Evolutionary conservation across 2,888 invertebrate species (phyloP), one percentile per base, ranked within the genome.

Genomic region (Caenorhabditis uteleia): DNA sequence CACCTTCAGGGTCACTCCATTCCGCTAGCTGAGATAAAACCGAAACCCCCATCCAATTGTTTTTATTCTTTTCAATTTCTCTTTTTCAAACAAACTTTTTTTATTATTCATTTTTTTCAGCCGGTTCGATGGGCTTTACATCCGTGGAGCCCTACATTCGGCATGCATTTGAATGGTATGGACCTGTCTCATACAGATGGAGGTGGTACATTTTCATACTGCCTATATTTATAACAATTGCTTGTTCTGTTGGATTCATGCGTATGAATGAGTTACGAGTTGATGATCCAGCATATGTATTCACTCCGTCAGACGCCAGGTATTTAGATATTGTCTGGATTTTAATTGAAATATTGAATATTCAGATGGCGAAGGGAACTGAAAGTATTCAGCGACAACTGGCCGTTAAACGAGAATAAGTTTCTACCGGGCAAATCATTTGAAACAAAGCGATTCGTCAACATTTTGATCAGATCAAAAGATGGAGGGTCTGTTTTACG

Each of bases 361-460:
- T 75, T 53, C 54, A 80, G 81, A 50, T 81, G 81, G 81, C 66
- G 78, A 42, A 65, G 55, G 36, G 81, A 81, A 55, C 54, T 82
- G 43, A 65, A 71, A 58, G 61, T 68, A n/a, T 82, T 81, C 62
- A 68, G 75, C 27, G 70, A 69, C n/a, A 74, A 75, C 29, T 81
- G 81, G 81, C 81, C 81, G 16, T 54, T 81, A 23, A 68, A 77
- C 29, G 81, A 81, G 53, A 82, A 80, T 51, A 78, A 78, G 57
- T 81, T 81, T 61, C 58, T 82, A 26, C 79, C 81, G 5, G 81
- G 81, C 16, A 81, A 82, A 59, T 82, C 81, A 0, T 81, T 81
- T 54, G 80, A 82, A 56, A 77, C 71, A 33, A 82, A 79, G 47
- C 67, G 81, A 33, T 81, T 82, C 50, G 66, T 81, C 44, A 79